Evolutionary conservation across 2,113 vertebrate species (phyloP).

Genomic region (Rhea americana): DNA sequence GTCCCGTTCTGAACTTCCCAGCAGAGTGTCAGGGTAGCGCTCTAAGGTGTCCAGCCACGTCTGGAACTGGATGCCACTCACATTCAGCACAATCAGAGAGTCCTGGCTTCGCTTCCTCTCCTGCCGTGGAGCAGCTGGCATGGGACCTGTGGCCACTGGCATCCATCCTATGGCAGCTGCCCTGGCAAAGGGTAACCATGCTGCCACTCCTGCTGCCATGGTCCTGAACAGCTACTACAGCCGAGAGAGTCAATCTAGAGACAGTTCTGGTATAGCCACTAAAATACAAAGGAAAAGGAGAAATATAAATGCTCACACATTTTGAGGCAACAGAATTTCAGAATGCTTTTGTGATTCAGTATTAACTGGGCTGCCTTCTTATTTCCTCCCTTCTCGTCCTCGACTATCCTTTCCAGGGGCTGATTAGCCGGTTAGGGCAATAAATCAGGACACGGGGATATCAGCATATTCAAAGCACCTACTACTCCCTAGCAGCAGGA

Average conservation of each 20-base stretch:
- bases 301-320: conserved; percentile 12
- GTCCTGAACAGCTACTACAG: conserved; percentile 59
- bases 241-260: conserved; percentile 33
- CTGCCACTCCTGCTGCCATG: conserved; percentile 95
- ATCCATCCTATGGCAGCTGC: conserved; percentile 98
- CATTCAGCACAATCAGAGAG: conserved; percentile 90
- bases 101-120: conserved; percentile 82
- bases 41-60: conserved; percentile 95
- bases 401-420: neutral
- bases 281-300: conserved; percentile 53
- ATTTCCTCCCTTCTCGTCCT: neutral
- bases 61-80: conserved; percentile 94
- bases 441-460: neutral
- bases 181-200: conserved; percentile 95
- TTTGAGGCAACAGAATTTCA: neutral
- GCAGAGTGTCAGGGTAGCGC: conserved; percentile 93
- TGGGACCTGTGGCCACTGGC: conserved; percentile 91
- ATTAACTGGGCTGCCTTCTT: neutral
- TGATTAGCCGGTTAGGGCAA: neutral
- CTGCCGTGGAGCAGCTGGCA: conserved; percentile 87
- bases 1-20: conserved; percentile 94
- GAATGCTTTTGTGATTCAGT: neutral
- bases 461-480: neutral
- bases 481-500: neutral
- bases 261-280: conserved; percentile 44